phyloP scores from a whole-genome alignment of 2,797 vertebrate genomes.

The Onychomys torridus region DNA sequence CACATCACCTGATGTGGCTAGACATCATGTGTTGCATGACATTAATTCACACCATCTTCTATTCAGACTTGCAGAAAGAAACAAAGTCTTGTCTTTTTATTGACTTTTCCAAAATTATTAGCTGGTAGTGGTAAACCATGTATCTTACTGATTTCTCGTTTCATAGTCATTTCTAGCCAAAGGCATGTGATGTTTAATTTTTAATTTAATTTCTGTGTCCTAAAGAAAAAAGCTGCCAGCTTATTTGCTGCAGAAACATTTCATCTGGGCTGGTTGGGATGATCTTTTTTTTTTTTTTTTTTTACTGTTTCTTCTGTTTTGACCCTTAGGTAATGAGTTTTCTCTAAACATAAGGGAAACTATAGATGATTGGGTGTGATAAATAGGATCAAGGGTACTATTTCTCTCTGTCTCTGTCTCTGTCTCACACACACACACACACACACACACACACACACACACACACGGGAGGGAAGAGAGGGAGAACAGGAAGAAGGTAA shows the following conservation, averaged over 20 bases:
- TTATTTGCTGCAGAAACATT: background rate
- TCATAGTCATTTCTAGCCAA: background rate
- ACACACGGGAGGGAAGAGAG: background rate
- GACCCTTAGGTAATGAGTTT: background rate
- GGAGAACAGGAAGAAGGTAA: background rate
- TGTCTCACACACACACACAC: background rate
- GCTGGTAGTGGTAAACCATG: background rate
- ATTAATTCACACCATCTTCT: background rate
- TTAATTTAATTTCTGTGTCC: constrained; percentile 14
- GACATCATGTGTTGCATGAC: background rate
- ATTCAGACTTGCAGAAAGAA: constrained; percentile 19
- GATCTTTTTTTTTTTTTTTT: background rate
- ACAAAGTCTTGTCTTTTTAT: constrained; percentile 3
- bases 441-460: background rate
- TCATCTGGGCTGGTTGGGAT: background rate
- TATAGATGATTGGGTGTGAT: background rate
- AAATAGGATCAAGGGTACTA: background rate
- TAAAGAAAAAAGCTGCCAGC: background rate
- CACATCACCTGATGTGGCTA: background rate
- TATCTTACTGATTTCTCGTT: background rate
- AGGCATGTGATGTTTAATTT: background rate
- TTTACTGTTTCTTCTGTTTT: background rate
- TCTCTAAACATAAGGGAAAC: background rate
- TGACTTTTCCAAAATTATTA: background rate
- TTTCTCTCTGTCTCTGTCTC: background rate